Base-by-base conservation (phyloP, 1,140 invertebrate genomes). In the Potamilus streckersoni region DNA sequence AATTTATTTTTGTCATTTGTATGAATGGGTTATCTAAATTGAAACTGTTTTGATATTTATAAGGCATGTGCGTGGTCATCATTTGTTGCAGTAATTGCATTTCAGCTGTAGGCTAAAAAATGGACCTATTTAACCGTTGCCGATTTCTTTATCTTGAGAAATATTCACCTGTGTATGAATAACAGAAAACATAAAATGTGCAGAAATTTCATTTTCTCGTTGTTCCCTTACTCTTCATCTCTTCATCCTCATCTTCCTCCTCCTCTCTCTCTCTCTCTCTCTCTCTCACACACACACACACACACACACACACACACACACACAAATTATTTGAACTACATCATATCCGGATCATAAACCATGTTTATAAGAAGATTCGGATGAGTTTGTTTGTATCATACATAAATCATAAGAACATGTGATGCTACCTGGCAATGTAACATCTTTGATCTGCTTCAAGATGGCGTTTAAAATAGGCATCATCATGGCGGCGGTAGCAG, bases 401-500 rank as follows among this genome's bases (percentile, higher is more conserved):
- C 8, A 62, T n/a, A 2, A 3, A 61, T 19, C 20, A 17, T 19
- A 2, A 3, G 20, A 19, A 61, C 2, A 61, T 19, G 4, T 61
- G 60, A 61, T 3, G 2, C 60, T 61, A 19, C 20, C 20, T 17
- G 23, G 60, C 23, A 62, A 14, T 62, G 60, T 70, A 19, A 63
- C 19, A 62, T 57, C 57, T 49, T 80, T 79, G 8, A 83, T 76
- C 67, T 85, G 82, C 20, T 76, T 38, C 20, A 83, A 49, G 15
- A 90, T 82, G 63, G 87, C 88, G 17, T 86, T 78, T 0, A 82
- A 83, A 67, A 90, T 89, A 13, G 90, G 89, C 2, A 90, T 77
- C 90, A 90, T 90, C 83, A 90, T 86, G 64, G 89, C 88, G 12
- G 88, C 83, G 6, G 89, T 88, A 31, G 89, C 89, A 1, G 88